Conservation (phyloP, 1,140 invertebrate genomes). For the Procambarus clarkii region DNA sequence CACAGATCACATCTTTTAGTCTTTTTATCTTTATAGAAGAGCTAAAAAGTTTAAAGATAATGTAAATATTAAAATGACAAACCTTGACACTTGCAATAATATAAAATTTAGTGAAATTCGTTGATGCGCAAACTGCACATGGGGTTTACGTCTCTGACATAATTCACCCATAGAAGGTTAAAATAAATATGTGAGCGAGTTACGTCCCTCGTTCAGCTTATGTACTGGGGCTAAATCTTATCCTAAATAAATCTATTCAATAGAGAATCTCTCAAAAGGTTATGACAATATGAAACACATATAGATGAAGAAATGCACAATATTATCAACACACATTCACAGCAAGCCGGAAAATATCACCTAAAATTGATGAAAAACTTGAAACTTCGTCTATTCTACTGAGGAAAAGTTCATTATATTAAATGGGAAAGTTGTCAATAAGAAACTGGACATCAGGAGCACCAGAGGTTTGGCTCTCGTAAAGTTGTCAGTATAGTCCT, state of each 20-base stretch:
- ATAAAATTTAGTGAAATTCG: constrained; percentile 49
- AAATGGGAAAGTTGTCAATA: constrained; percentile 57
- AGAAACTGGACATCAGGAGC: constrained; percentile 66
- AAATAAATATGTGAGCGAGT: neutral
- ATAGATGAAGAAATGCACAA: constrained; percentile 66
- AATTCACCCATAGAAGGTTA: constrained; percentile 23
- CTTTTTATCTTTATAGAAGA: constrained; percentile 34
- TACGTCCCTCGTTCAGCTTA: neutral
- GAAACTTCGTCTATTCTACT: constrained; percentile 47
- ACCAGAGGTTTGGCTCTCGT: constrained; percentile 50
- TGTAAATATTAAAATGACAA: constrained; percentile 38
- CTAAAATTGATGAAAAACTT: constrained; percentile 62
- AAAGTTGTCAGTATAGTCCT: constrained; percentile 3
- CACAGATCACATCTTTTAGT: neutral
- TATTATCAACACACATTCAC: constrained; percentile 65
- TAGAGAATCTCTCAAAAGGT: constrained; percentile 57
- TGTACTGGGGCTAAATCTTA: constrained; percentile 15
- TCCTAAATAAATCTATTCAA: constrained; percentile 56
- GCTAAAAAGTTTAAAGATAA: constrained; percentile 33
- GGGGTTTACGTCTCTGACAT: constrained; percentile 21
- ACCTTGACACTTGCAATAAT: no score
- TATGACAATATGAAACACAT: constrained; percentile 61
- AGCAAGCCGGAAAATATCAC: constrained; percentile 60
- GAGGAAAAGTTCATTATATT: constrained; percentile 56
- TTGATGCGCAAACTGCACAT: constrained; percentile 58